Evolutionary conservation across 1,140 invertebrate genomes (phyloP), one percentile per base, ranked within the genome.

Genomic region (Papilio glaucus): DNA sequence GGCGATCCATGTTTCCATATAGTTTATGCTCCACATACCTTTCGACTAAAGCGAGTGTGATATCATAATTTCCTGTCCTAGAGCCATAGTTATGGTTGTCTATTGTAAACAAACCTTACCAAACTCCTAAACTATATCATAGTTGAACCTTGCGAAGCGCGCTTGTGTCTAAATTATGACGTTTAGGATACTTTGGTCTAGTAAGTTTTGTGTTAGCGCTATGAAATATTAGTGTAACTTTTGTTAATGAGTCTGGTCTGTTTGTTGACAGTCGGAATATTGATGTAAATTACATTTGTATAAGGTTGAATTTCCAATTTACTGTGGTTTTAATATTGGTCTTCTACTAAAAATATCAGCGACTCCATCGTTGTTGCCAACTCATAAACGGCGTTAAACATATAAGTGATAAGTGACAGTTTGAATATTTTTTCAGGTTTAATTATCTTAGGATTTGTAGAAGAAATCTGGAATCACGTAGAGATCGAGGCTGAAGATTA

Each of bases 401-500:
- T n/a, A n/a, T n/a, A n/a, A n/a, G n/a, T n/a, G n/a, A 4, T 1
- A 18, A 45, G n/a, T 15, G 7, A 45, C 4, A 45, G 15, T 73
- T 61, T 6, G 26, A 5, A 38, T 49, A 45, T 77, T 68, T 18
- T 85, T 88, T 38, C 41, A 92, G 90, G 87, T 86, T 80, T 90
- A 69, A 67, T 88, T 33, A 76, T 89, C 9, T 41, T 88, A 49
- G 75, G 77, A 21, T 77, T 86, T 26, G 81, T 80, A 1, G 72
- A 80, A 39, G 76, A 88, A 76, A 85, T 89, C 1, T 87, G 88
- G 85, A 70, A 72, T 9, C 90, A 92, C 71, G 86, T 92, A 2
- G 90, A 92, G 80, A 91, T 92, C 69, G 90, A 92, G 71, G 82
- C 89, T 4, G 90, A 92, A 77, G 90, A 92, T 80, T 92, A 92